phyloP scores from a whole-genome alignment of 2,888 invertebrate species.

The Osmoderma eremita region DNA sequence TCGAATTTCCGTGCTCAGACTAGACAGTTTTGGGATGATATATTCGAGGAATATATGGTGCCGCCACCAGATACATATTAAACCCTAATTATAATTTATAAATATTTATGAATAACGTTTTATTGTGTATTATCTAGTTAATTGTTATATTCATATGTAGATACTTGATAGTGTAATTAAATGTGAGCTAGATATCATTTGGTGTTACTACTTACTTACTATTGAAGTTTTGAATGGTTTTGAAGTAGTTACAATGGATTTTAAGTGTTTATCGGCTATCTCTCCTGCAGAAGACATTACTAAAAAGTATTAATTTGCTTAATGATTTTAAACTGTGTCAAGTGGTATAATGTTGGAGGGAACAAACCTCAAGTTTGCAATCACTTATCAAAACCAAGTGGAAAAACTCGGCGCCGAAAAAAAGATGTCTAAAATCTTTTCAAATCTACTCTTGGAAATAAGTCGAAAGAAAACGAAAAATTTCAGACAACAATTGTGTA shows the following conservation, averaged over 20 bases:
- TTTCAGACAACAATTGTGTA: not conserved
- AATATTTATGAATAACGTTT: not conserved
- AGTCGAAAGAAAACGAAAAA: not conserved
- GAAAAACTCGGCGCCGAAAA: not conserved
- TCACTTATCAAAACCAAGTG: no score
- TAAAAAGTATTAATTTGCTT: not conserved
- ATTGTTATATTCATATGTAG: no score
- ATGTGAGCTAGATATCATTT: not conserved
- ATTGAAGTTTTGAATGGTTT: not conserved
- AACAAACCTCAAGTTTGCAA: not conserved
- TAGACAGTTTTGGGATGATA: not conserved
- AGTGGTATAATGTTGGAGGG: no score
- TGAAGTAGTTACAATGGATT: slow-evolving; percentile 2
- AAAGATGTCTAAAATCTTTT: not conserved
- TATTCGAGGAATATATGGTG: not conserved
- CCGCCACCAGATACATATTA: slow-evolving; percentile 1
- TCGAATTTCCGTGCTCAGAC: not conserved
- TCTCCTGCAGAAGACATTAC: not conserved
- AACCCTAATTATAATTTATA: not conserved
- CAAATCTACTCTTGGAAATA: not conserved
- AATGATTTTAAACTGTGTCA: not conserved
- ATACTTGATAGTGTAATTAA: not conserved
- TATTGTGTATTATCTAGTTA: not conserved
- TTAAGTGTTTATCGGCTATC: not conserved
- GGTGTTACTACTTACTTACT: not conserved